Evolutionary conservation across 1,140 invertebrate genomes (phyloP), one percentile per base, ranked within the genome.

Genomic region (Drosophila burlai): DNA sequence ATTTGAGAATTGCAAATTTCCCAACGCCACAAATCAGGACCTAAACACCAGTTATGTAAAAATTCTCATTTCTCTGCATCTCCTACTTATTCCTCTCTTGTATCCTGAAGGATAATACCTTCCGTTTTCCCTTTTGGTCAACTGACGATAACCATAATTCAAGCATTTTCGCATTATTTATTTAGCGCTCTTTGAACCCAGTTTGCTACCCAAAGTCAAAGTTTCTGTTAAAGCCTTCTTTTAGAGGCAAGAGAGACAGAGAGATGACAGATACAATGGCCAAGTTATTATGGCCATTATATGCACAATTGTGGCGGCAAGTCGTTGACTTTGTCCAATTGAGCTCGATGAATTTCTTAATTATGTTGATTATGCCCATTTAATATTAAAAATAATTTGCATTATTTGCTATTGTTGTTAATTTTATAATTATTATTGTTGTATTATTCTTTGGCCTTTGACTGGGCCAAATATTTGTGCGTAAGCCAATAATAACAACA

Each of bases 281-380:
- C 43, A 46, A 52, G 55, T 54, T 74, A 38, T 54, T 38, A 66
- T 38, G 65, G 43, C 60, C 40, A 24, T 52, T 52, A 59, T 74
- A 54, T 31, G 29, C 47, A 34, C 29, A 24, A 60, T 34, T 72
- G 34, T 58, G 61, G 43, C 47, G 9, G 10, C 29, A 29, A 62
- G 61, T 29, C 69, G 64, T 81, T 85, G 69, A 81, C 78, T 81
- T 77, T 85, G 68, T 81, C 82, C 84, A 84, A 84, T 84, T 84
- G 83, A 76, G 79, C 83, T 76, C 82, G 67, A 85, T 84, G 82
- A 81, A 74, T 85, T 84, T 81, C 73, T 85, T 85, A 84, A 84
- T 80, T 67, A 49, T 59, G 63, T 49, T 81, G 60, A 47, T 64
- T 61, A 78, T 61, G 69, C 46, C 31, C 57, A 78, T 78, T 78